Evolutionary conservation across 2,888 invertebrate genomes (phyloP), one percentile per base, ranked within the genome.

Genomic region (Coelinius sp.): DNA sequence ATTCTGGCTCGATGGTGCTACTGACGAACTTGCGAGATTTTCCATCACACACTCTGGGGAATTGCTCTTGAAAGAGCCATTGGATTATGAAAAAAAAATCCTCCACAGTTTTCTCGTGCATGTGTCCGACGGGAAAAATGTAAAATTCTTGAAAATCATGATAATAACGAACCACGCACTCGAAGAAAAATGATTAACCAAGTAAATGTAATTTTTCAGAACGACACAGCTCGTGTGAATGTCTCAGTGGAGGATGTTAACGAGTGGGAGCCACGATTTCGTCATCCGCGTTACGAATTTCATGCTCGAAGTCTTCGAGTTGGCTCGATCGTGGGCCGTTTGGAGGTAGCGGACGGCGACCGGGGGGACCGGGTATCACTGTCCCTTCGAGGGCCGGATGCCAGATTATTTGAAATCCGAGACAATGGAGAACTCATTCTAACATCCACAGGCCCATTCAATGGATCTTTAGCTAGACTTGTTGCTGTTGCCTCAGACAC

Each of bases 231-330:
- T 0, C 91, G 93, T 6, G 92, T 97, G 2, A 94, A 94, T 81
- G 90, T 97, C 27, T 93, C 94, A 0, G 94, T 97, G 14, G 89
- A 93, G 79, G 94, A 97, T 86, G 94, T 96, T 7, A 97, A 97
- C 88, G 97, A 97, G 85, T 97, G 97, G 96, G 96, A 96, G 87
- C 97, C 97, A 0, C 91, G 95, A 70, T 97, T 97, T 89, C 92
- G 94, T 0, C 93, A 94, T 88, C 93, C 95, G 4, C 94, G 95
- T 86, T 97, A 97, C 88, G 95, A 96, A 88, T 97, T 97, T 74
- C 84, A 86, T 65, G 85, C 85, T 24, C 81, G 82, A 62, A 81
- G 80, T 14, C 76, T 86, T 49, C 82, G 83, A 65, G 86, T 84
- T 68, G 86, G 87, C 63, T 83, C 85, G 12, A 79, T 85, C 62